These are phyloP conservation scores for Perca schrenkii DNA, from an alignment of 2,113 vertebrate genomes.

Conservation along the genomic window DNA sequence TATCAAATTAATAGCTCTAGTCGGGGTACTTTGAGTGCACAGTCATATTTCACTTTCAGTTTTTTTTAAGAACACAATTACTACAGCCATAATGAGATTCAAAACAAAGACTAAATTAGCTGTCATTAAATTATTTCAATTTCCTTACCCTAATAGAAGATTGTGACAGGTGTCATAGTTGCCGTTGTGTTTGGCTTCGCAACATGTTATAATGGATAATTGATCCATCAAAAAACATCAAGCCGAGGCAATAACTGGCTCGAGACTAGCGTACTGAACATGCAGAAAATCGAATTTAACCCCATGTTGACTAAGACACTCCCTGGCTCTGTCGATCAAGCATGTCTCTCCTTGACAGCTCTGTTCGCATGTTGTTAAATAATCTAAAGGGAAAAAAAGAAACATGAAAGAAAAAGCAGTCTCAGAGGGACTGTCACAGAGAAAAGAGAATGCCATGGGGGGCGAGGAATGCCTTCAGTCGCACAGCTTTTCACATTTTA, in stretches of 20 bases:
- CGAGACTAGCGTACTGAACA: constrained; percentile 79
- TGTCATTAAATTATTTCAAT: constrained; percentile 87
- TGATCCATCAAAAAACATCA: constrained; percentile 88
- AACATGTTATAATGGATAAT: constrained; percentile 86
- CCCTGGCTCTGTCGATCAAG: constrained; percentile 75
- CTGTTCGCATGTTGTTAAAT: constrained; percentile 84
- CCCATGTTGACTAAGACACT: constrained; percentile 81
- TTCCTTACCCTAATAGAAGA: constrained; percentile 84
- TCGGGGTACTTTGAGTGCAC: constrained; percentile 57
- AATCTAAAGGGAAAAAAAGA: constrained; percentile 82
- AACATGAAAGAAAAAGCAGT: constrained; percentile 84
- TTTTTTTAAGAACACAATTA: constrained; percentile 72
- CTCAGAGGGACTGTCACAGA: constrained; percentile 86
- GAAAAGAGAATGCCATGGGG: constrained; percentile 82
- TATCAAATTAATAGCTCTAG: constrained; percentile 71
- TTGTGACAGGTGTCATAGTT: constrained; percentile 85
- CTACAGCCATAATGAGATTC: constrained; percentile 77
- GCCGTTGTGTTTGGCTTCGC: constrained; percentile 81
- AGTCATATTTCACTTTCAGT: constrained; percentile 68
- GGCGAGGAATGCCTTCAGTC: constrained; percentile 86
- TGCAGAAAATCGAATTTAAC: constrained; percentile 88
- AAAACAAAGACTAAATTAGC: constrained; percentile 85
- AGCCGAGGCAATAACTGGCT: constrained; percentile 83
- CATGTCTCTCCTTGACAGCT: constrained; percentile 82
- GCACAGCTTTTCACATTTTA: constrained; percentile 90